Percentiles rank a stretch among this genome's conserved stretches.
These are phyloP conservation scores for Hippolais icterina DNA, from an alignment of 2,113 vertebrate species.

Conservation along the genomic window DNA sequence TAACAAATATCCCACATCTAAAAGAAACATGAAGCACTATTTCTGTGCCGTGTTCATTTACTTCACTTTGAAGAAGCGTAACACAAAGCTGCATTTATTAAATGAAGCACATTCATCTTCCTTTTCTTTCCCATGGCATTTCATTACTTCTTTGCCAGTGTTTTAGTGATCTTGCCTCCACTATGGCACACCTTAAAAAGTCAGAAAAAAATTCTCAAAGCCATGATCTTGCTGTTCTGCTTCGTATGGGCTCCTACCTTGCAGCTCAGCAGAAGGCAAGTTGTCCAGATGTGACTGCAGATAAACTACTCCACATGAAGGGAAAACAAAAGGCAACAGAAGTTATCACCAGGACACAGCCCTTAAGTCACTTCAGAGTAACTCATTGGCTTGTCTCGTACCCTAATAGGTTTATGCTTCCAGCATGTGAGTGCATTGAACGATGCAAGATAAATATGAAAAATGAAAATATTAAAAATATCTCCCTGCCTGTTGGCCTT, in stretches of 20 bases:
- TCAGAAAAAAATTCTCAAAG: neutral
- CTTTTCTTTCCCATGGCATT: neutral
- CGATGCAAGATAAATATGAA: neutral
- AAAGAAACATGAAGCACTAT: neutral
- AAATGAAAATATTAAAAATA: neutral
- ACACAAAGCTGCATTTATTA: neutral
- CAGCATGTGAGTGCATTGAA: neutral
- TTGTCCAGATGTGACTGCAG: neutral
- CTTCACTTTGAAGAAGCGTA: neutral
- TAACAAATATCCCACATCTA: slow-evolving; percentile 7
- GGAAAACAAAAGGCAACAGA: neutral
- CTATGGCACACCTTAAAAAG: neutral
- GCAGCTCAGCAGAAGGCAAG: neutral
- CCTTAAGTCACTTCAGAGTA: neutral
- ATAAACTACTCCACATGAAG: neutral
- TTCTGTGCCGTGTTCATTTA: neutral
- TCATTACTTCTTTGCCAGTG: neutral
- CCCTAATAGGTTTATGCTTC: neutral
- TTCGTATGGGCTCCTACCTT: neutral
- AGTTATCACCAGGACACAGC: neutral
- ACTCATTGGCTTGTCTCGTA: neutral
- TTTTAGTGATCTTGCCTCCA: neutral
- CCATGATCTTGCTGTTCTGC: neutral
- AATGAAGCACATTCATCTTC: neutral
- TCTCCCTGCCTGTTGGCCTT: neutral